A percentile compares a stretch with the other conserved stretches of the same genome.
These are phyloP conservation scores for Aspidiotus rigidus DNA, from an alignment of 2,888 invertebrate species.

Conservation along the genomic window DNA sequence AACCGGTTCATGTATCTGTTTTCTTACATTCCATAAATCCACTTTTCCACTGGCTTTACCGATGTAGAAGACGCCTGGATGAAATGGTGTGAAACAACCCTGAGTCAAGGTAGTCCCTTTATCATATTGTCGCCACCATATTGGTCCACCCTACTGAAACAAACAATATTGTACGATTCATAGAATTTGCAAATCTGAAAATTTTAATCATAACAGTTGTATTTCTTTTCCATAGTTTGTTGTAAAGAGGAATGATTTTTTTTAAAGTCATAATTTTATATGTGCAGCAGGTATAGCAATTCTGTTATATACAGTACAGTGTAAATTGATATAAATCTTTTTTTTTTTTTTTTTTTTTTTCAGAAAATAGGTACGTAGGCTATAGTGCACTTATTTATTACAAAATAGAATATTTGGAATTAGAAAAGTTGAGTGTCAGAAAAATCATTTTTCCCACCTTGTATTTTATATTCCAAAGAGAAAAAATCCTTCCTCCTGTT, in stretches of 20 bases:
- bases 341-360: too few relatives aligned
- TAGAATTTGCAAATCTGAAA: neutral
- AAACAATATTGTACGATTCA: neutral
- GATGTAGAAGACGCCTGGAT: slow-evolving; percentile 18
- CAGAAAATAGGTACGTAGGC: too few relatives aligned
- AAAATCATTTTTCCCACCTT: slow-evolving; percentile 23
- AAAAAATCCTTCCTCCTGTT: slow-evolving; percentile 38
- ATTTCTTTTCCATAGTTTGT: neutral
- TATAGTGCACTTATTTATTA: too few relatives aligned
- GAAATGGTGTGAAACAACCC: slow-evolving; percentile 19
- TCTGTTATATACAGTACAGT: too few relatives aligned
- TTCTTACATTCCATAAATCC: slow-evolving; percentile 22
- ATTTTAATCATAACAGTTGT: neutral
- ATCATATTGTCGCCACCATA: slow-evolving; percentile 22
- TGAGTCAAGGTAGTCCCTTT: neutral
- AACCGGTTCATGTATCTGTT: slow-evolving; percentile 21
- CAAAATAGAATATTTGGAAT: too few relatives aligned
- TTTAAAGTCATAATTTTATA: too few relatives aligned
- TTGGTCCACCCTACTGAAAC: slow-evolving; percentile 18
- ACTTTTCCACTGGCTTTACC: slow-evolving; percentile 13
- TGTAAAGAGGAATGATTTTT: neutral
- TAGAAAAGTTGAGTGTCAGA: neutral
- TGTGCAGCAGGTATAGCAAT: too few relatives aligned
- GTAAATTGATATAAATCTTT: too few relatives aligned
- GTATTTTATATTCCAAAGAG: slow-evolving; percentile 38